Evolutionary conservation across 2,888 invertebrate species (phyloP).

Genomic region (Drosophila barbarae): DNA sequence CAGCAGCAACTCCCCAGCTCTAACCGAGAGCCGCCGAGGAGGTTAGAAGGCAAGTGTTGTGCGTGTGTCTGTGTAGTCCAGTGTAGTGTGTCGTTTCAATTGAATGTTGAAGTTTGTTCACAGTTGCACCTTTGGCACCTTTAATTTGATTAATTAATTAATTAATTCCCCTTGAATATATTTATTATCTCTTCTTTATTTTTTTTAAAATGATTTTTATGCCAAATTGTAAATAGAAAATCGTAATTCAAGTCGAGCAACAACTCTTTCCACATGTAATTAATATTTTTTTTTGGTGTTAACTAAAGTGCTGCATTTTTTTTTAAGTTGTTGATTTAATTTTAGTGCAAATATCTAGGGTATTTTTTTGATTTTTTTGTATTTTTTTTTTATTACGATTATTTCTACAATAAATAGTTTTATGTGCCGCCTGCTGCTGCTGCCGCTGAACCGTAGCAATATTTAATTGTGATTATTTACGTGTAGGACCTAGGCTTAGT

Average conservation of each 20-base stretch:
- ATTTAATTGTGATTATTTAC: slow-evolving; percentile 70
- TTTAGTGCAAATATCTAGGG: slow-evolving; percentile 46
- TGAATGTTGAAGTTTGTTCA: slow-evolving; percentile 52
- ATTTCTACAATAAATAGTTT: slow-evolving; percentile 42
- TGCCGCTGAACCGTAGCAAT: slow-evolving; percentile 51
- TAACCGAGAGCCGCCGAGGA: slow-evolving; percentile 18
- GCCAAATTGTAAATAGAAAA: slow-evolving; percentile 29
- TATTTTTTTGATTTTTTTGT: slow-evolving; percentile 45
- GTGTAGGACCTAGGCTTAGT: slow-evolving; percentile 28
- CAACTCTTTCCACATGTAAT: slow-evolving; percentile 8
- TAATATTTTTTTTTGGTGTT: slow-evolving; percentile 33
- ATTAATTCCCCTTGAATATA: neutral
- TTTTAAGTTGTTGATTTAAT: slow-evolving; percentile 74
- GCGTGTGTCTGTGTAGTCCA: slow-evolving; percentile 7
- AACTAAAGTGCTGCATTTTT: slow-evolving; percentile 52
- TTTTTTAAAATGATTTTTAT: slow-evolving; percentile 29
- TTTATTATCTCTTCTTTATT: slow-evolving; percentile 30
- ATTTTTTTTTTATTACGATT: slow-evolving; percentile 37
- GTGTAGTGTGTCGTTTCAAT: slow-evolving; percentile 52
- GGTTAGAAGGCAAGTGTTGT: neutral
- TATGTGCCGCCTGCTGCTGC: slow-evolving; percentile 32
- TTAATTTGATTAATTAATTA: neutral
- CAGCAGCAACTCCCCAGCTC: slow-evolving; percentile 30
- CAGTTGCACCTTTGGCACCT: slow-evolving; percentile 43
- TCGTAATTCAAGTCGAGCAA: slow-evolving; percentile 8